Evolutionary conservation across 2,797 vertebrate species (phyloP).

Genomic region (Intellagama lesueurii): DNA sequence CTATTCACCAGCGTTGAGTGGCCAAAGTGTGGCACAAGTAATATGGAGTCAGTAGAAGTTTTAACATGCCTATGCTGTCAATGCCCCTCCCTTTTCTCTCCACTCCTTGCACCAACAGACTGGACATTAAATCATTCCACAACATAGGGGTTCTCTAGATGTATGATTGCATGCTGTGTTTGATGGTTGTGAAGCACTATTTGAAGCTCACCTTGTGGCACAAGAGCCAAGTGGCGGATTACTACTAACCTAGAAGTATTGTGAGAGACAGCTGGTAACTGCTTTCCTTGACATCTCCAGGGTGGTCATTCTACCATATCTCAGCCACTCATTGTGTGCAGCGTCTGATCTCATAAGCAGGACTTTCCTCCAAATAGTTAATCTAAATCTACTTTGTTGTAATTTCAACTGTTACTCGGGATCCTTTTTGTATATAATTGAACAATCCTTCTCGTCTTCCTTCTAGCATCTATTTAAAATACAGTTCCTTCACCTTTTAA

Average conservation of each 20-base stretch:
- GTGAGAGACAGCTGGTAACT: not conserved
- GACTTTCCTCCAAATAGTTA: not conserved
- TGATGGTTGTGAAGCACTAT: too few species aligned
- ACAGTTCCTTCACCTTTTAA: not conserved
- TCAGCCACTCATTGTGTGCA: not conserved
- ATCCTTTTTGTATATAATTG: not conserved
- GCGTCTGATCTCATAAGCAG: not conserved
- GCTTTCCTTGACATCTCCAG: not conserved
- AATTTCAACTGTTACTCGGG: not conserved
- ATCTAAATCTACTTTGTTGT: not conserved
- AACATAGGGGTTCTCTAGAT: too few species aligned
- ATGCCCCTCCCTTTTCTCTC: not conserved
- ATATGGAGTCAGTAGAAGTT: not conserved
- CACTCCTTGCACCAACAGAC: too few species aligned
- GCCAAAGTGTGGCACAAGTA: not conserved
- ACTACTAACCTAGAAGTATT: not conserved
- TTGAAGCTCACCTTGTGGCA: too few species aligned
- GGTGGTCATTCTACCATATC: not conserved
- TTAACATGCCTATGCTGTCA: not conserved
- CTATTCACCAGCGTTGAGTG: not conserved
- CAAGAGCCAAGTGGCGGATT: too few species aligned
- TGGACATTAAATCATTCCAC: too few species aligned
- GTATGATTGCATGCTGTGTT: too few species aligned
- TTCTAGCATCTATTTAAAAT: not conserved
- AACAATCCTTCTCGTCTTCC: not conserved